Percentiles rank a stretch among this genome's conserved stretches.
Evolutionary conservation across 1,140 invertebrate species (phyloP).

Genomic region (Propsilocerus akamusi): DNA sequence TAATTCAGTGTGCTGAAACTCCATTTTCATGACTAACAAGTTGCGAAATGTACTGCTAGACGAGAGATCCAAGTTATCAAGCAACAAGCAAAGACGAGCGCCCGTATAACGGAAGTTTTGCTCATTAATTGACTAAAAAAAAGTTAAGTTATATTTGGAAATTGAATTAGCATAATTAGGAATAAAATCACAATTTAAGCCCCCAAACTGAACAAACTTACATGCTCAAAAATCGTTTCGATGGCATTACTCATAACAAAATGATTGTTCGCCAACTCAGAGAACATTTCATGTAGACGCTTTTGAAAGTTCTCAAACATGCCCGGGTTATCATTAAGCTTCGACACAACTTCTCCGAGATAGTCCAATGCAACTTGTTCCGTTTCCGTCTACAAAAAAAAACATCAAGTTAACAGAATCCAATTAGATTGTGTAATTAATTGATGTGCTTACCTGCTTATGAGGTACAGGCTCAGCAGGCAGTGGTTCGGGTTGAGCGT

Average conservation of each 20-base stretch:
- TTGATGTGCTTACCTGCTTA: background rate
- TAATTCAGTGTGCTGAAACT: conserved; percentile 19
- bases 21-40: conserved; percentile 19
- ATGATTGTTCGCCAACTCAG: conserved; percentile 13
- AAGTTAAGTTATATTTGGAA: background rate
- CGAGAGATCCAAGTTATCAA: conserved; percentile 20
- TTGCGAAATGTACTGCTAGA: conserved; percentile 19
- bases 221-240: conserved; percentile 19
- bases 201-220: background rate
- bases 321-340: conserved; percentile 7
- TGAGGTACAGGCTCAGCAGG: background rate
- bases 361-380: conserved; percentile 6
- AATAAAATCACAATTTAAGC: too few relatives aligned
- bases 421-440: background rate
- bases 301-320: conserved; percentile 4
- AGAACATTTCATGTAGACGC: background rate
- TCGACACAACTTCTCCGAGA: background rate
- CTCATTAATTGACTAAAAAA: conserved; percentile 18
- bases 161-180: background rate
- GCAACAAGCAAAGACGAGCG: conserved; percentile 20
- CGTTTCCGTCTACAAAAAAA: conserved; percentile 6
- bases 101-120: conserved; percentile 23
- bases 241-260: conserved; percentile 21
- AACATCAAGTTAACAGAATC: background rate
- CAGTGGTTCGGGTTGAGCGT: background rate